Base-by-base conservation (phyloP, 2,113 vertebrate genomes). In the Ceratotherium simum region DNA sequence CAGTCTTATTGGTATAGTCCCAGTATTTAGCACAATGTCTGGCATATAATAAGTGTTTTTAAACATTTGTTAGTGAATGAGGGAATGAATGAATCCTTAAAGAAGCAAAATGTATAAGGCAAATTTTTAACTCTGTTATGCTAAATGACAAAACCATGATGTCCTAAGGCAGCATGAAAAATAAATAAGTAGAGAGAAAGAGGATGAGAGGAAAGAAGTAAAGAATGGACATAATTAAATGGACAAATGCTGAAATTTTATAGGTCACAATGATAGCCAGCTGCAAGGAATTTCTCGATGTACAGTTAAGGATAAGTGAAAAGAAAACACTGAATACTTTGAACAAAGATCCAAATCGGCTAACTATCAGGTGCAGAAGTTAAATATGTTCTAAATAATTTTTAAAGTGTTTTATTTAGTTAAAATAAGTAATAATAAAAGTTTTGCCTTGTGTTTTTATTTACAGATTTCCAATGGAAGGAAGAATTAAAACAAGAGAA, bases 401-500 rank as follows among this genome's bases (percentile, higher is more conserved):
- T 97, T 75, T 27, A 13, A 84, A 84, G 85, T 2, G 56, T 96
- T 98, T 94, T 79, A 78, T 33, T 97, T 90, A 95, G 67, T 96
- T 95, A 80, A 96, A 95, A 60, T 91, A 1, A 97, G 18, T 86
- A 97, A 56, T 80, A 94, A 39, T 86, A 87, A 94, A 97, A 80
- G 10, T 62, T 75, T 90, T 97, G 1, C 51, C 2, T 0, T 98
- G 0, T 98, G 8, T 98, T 98, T 98, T 98, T 75, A 94, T 98
- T 81, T 96, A 13, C 96, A 99, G 99, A 98, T 99, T 99, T 99
- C 99, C 99, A 56, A 98, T 99, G 98, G 99, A 99, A 36, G 99
- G 99, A 98, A 99, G 99, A 98, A 99, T 99, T 98, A 99, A 99
- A 99, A 99, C 99, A 97, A 99, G 98, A 98, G 99, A 99, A 99